Base-by-base conservation (phyloP, 1,140 invertebrate species). In the Bombus huntii region DNA sequence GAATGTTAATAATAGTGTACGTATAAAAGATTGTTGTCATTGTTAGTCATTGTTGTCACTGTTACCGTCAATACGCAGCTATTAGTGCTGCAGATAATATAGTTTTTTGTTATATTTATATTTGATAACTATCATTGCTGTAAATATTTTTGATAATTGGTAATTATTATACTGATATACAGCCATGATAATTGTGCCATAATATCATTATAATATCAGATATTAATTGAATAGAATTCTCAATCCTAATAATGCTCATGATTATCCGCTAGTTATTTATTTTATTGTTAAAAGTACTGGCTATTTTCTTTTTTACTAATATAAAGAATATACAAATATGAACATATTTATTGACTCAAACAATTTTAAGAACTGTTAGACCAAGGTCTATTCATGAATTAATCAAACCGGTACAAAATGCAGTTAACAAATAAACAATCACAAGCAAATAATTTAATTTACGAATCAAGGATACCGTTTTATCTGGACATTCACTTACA, bases 401-500 rank as follows among this genome's bases (percentile, higher is more conserved):
- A 4, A 53, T 57, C 5, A 12, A 34, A 59, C 25, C 57, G 25
- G 28, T 31, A 77, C 66, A 83, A 78, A 76, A 87, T 81, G 72
- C 80, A 80, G n/a, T 31, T 85, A 74, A 78, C 13, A 77, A 74
- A 34, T n/a, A 18, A 31, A 76, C 59, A 57, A 72, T 12, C 62
- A 28, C 74, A 74, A 65, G 81, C 42, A 62, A 59, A 44, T 39
- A 39, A 37, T 18, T 34, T 75, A 70, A 72, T n/a, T 15, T 18
- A 39, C 25, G 10, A 81, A 57, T 39, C 3, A 31, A 4, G 44
- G 15, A 66, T 18, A 65, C 13, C 13, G 10, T 53, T 71, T 80
- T 22, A 37, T 59, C 28, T 47, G 28, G 34, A 81, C 70, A 65
- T 80, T 85, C 62, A 72, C 44, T 65, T 18, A 65, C 83, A 88